A percentile compares a stretch with the other conserved stretches of the same genome.
These are phyloP conservation scores for Agonopterix arenella DNA, from an alignment of 2,888 invertebrate genomes.

Conservation along the genomic window DNA sequence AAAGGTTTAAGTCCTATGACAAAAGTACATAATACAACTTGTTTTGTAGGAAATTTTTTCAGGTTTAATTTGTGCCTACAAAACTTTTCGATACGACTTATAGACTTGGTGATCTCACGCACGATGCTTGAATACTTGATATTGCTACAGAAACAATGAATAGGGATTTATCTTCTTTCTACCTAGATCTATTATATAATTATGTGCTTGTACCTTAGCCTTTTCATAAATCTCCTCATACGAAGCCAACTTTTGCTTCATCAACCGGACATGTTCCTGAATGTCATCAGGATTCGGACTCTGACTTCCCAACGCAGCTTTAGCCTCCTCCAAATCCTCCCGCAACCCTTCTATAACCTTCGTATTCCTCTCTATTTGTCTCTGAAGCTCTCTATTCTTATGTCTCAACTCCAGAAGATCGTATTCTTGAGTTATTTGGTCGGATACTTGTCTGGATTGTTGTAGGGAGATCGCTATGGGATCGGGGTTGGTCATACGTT, in stretches of 20 bases:
- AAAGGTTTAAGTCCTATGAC: too few species aligned
- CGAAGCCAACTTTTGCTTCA: slow-evolving; percentile 51
- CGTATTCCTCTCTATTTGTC: slow-evolving; percentile 51
- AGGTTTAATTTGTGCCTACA: too few species aligned
- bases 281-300: slow-evolving; percentile 52
- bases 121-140: too few species aligned
- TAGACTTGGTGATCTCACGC: too few species aligned
- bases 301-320: slow-evolving; percentile 30
- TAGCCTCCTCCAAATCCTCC: slow-evolving; percentile 31
- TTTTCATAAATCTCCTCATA: slow-evolving; percentile 59
- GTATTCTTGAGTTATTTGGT: slow-evolving; percentile 50
- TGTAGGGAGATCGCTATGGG: slow-evolving; percentile 41
- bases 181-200: too few species aligned
- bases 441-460: slow-evolving; percentile 33
- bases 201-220: slow-evolving; percentile 38
- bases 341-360: slow-evolving; percentile 22
- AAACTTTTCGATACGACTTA: too few species aligned
- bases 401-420: slow-evolving; percentile 53
- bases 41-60: too few species aligned
- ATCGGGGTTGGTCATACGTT: slow-evolving; percentile 36
- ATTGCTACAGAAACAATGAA: too few species aligned
- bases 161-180: too few species aligned
- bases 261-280: slow-evolving; percentile 49
- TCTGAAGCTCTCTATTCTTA: slow-evolving; percentile 46
- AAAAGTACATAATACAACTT: too few species aligned